Base-by-base conservation (phyloP, 2,113 vertebrate genomes). In the Otis tarda region DNA sequence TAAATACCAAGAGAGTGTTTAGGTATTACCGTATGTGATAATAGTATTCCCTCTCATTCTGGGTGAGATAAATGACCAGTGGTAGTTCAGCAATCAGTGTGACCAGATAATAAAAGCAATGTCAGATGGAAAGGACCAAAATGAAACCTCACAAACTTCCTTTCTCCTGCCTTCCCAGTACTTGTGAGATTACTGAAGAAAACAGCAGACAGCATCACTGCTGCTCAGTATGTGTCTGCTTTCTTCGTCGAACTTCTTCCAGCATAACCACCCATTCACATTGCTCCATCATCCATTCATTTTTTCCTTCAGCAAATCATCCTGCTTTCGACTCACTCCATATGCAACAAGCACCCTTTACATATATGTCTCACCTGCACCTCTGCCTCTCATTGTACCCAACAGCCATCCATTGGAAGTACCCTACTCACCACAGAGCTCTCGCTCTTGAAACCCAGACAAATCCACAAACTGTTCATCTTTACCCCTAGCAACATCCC, bases 1-100 rank as follows among this genome's bases (percentile, higher is more conserved):
- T 37, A 86, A 70, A 59, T 39, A 14, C 14, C 50, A 65, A 83
- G 49, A 20, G 6, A 45, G 14, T 47, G 41, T 59, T 93, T 45
- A 35, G 0, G 3, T 55, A 27, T 65, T 56, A 41, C 10, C 1
- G 0, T 39, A 22, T 35, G 50, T 45, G 45, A 6, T 79, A 17
- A 17, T 7, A 9, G 15, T 41, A 22, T 61, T 94, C 31, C 67
- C 28, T 63, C 6, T 39, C 2, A 1, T 68, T 83, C 50, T 73
- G 25, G 9, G 12, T 22, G 27, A 76, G 14, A 31, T 21, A 22
- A 71, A 18, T 50, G 69, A 83, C 2, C 10, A 45, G 65, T 27
- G 41, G 9, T 30, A 56, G 27, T 31, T 83, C 53, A 47, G 37
- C 45, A 88, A 43, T 10, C 39, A 56, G 5, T 7, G 5, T 12